Conservation (phyloP, 2,113 vertebrate species). For the Rana temporaria region DNA sequence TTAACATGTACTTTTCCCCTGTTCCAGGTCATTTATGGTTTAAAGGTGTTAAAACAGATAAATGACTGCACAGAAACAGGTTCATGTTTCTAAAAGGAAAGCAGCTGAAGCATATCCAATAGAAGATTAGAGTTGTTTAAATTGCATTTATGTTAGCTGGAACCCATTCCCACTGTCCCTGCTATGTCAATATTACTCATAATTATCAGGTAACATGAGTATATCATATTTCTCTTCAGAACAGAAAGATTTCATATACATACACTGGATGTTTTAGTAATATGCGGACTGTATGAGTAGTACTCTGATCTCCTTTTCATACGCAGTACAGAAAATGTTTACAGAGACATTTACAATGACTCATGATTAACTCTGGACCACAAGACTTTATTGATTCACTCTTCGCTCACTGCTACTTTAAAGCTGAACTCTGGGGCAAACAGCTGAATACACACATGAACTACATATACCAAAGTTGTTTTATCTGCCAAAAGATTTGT, state of each 20-base stretch:
- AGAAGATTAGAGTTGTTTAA: slow-evolving; percentile 28
- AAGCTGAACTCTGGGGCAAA: no score
- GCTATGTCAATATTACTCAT: slow-evolving; percentile 30
- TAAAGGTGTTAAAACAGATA: slow-evolving; percentile 38
- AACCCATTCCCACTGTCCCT: slow-evolving; percentile 13
- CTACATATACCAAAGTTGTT: no score
- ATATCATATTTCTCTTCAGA: slow-evolving; percentile 13
- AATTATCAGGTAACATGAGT: slow-evolving; percentile 24
- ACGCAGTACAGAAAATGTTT: no score
- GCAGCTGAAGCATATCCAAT: slow-evolving; percentile 35
- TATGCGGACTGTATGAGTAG: neutral
- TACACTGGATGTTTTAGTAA: slow-evolving; percentile 8
- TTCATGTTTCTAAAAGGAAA: slow-evolving; percentile 12
- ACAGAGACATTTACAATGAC: no score
- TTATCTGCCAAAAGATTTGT: no score
- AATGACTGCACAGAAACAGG: slow-evolving; percentile 16
- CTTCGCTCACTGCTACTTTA: no score
- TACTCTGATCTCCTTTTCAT: neutral
- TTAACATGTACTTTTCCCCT: slow-evolving; percentile 20
- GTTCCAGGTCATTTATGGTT: slow-evolving; percentile 30
- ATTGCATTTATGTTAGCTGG: slow-evolving; percentile 3
- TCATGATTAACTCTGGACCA: no score
- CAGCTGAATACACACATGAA: no score
- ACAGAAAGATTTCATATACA: neutral
- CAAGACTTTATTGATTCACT: no score